These are phyloP conservation scores for Blennius ocellaris DNA, from an alignment of 2,113 vertebrate genomes.

Conservation along the genomic window DNA sequence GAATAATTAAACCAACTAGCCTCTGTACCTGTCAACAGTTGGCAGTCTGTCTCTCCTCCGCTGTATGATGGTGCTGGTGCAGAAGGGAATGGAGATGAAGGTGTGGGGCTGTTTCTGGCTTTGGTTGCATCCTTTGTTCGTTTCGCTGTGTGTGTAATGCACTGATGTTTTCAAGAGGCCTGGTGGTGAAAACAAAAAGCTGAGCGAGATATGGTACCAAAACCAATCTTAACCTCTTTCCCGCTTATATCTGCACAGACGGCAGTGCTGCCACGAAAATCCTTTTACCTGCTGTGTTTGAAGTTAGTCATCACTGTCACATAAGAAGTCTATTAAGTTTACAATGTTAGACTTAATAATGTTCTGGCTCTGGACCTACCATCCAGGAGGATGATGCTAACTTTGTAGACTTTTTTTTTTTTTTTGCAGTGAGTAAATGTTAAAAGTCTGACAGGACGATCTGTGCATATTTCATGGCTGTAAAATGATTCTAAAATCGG, in stretches of 20 bases:
- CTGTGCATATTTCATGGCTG: too few relatives aligned
- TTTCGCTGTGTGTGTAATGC: constrained; percentile 30
- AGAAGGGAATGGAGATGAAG: constrained; percentile 44
- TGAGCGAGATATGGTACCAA: not conserved
- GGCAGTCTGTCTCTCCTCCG: constrained; percentile 45
- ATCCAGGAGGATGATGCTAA: too few relatives aligned
- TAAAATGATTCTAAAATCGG: too few relatives aligned
- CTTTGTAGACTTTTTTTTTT: too few relatives aligned
- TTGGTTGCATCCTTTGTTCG: constrained; percentile 33
- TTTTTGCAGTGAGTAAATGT: too few relatives aligned
- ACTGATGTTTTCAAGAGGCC: not conserved
- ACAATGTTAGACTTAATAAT: constrained; percentile 10
- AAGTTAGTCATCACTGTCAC: constrained; percentile 19
- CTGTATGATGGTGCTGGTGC: constrained; percentile 26
- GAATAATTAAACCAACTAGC: constrained; percentile 75
- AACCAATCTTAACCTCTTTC: not conserved
- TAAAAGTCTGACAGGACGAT: too few relatives aligned
- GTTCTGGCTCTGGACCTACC: constrained; percentile 6
- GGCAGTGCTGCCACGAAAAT: constrained; percentile 2
- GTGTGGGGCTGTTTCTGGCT: constrained; percentile 21
- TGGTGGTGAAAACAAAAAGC: constrained; percentile 24
- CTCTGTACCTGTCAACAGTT: constrained; percentile 63
- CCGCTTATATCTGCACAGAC: constrained; percentile 7
- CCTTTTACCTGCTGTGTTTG: constrained; percentile 28
- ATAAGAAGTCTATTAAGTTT: constrained; percentile 18